A percentile compares a stretch with the other conserved stretches of the same genome.
Conservation (phyloP, 2,113 vertebrate species). For the Brachypodius melanocephalos region DNA sequence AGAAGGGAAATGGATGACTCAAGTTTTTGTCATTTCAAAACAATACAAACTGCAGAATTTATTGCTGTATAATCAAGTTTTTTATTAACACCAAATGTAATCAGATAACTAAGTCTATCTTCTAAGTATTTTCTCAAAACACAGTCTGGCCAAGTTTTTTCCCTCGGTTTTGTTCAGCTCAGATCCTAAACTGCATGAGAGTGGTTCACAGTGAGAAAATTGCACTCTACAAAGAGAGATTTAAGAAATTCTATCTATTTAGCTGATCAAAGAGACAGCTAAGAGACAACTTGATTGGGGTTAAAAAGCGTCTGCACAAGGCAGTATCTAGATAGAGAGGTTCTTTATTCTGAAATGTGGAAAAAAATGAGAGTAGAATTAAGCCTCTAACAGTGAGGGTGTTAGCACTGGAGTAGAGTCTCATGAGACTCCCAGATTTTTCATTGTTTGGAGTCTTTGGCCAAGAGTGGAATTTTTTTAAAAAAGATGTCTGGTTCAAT, state of each 20-base stretch:
- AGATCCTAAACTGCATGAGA: background rate
- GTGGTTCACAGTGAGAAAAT: slow-evolving; percentile 20
- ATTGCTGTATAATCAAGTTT: slow-evolving; percentile 27
- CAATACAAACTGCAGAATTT: slow-evolving; percentile 49
- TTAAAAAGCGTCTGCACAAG: background rate
- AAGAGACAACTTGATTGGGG: background rate
- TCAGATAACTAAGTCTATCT: slow-evolving; percentile 38
- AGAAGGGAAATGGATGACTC: background rate
- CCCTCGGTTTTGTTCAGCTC: background rate
- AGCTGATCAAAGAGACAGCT: slow-evolving; percentile 13
- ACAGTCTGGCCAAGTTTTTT: background rate
- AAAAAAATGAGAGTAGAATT: background rate
- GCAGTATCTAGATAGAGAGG: background rate
- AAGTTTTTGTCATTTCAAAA: slow-evolving; percentile 40
- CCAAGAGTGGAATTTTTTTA: background rate
- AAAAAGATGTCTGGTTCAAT: background rate
- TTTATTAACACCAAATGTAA: slow-evolving; percentile 58
- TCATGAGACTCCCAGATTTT: background rate
- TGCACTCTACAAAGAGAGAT: background rate
- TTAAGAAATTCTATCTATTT: background rate
- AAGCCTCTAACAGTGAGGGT: background rate
- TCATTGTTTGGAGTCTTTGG: background rate
- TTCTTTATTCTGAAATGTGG: background rate
- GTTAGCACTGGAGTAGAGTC: background rate
- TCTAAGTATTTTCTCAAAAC: background rate